A percentile compares a stretch with the other conserved stretches of the same genome.
Conservation (phyloP, 2,113 vertebrate species). For the Bufo gargarizans region DNA sequence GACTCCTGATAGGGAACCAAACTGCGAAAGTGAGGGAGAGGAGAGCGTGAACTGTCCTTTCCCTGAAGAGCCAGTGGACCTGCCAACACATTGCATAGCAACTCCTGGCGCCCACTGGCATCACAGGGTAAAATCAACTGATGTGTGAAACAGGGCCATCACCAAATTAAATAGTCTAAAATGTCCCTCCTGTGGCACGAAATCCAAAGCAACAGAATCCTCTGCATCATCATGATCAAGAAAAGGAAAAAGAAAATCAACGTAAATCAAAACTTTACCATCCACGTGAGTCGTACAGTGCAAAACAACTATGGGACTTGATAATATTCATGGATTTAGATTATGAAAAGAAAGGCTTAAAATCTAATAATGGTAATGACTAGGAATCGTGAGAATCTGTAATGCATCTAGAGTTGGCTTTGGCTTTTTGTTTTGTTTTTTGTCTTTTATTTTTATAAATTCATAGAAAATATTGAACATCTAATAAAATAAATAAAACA, state of each 20-base stretch:
- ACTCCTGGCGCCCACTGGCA: conserved; percentile 45
- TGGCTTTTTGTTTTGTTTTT: conserved; percentile 77
- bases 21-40: conserved; percentile 80
- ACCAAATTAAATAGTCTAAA: conserved; percentile 39
- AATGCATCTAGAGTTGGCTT: conserved; percentile 85
- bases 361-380: conserved; percentile 72
- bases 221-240: conserved; percentile 8
- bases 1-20: conserved; percentile 84
- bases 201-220: conserved; percentile 35
- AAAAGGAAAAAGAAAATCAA: conserved; percentile 66
- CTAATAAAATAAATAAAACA: conserved; percentile 90
- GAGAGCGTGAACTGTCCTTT: conserved; percentile 35
- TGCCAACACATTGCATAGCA: conserved; percentile 57
- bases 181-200: conserved; percentile 33
- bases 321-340: conserved; percentile 78
- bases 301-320: conserved; percentile 86
- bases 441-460: conserved; percentile 75
- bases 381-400: conserved; percentile 78
- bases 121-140: conserved; percentile 33
- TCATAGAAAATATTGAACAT: conserved; percentile 89
- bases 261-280: conserved; percentile 76
- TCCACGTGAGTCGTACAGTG: conserved; percentile 82
- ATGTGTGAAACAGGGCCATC: conserved; percentile 19
- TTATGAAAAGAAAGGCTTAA: conserved; percentile 86
- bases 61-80: conserved; percentile 37